These are phyloP conservation scores for Laterallus jamaicensis DNA, from an alignment of 2,113 vertebrate genomes.

Conservation along the genomic window DNA sequence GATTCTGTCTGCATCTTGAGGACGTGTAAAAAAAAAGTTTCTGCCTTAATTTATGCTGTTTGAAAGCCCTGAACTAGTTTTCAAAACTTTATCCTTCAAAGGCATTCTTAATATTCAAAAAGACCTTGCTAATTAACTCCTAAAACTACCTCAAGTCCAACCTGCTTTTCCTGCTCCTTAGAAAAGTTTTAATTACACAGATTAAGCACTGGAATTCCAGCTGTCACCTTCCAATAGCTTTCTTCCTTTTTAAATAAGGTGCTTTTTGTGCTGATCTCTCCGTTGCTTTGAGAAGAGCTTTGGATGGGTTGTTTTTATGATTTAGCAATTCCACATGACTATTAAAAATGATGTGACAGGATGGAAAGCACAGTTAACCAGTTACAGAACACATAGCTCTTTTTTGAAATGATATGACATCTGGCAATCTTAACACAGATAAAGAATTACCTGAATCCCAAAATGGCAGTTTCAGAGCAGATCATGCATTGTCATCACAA, in stretches of 20 bases:
- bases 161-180: conserved; percentile 54
- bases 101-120: conserved; percentile 66
- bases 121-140: conserved; percentile 67
- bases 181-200: conserved; percentile 68
- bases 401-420: background rate
- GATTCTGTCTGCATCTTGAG: conserved; percentile 30
- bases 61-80: conserved; percentile 68
- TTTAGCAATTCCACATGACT: background rate
- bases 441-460: background rate
- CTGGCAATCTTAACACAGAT: background rate
- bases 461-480: background rate
- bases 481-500: background rate
- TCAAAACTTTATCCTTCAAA: conserved; percentile 67
- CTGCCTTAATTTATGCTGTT: conserved; percentile 66
- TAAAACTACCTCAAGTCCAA: conserved; percentile 63
- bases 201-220: conserved; percentile 64
- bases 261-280: conserved; percentile 40
- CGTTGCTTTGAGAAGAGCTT: conserved; percentile 46
- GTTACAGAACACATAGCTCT: accelerated
- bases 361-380: background rate
- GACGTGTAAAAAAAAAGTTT: conserved; percentile 29
- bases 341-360: background rate
- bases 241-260: conserved; percentile 26
- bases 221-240: conserved; percentile 61
- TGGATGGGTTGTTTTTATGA: background rate